phyloP scores from a whole-genome alignment of 2,888 invertebrate genomes.

The Agrochola macilenta region DNA sequence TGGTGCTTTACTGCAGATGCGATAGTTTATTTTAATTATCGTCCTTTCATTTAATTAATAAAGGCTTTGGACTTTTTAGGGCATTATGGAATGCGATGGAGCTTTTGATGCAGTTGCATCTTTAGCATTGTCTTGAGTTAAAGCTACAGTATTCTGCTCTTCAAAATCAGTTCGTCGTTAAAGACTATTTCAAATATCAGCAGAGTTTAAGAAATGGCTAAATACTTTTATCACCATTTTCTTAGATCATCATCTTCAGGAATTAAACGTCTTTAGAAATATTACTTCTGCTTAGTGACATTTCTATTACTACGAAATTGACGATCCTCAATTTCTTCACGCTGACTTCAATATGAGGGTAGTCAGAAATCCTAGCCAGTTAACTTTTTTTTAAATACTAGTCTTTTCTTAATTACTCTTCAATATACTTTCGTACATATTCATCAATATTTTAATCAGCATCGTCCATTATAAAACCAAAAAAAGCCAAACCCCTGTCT shows the following conservation, averaged over 20 bases:
- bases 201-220: too few species aligned
- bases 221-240: not conserved
- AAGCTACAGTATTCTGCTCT: too few species aligned
- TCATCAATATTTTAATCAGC: not conserved
- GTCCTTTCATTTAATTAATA: slow-evolving; percentile 57
- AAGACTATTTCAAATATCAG: too few species aligned
- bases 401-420: not conserved
- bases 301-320: too few species aligned
- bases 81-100: not conserved
- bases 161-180: too few species aligned
- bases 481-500: not conserved
- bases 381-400: not conserved
- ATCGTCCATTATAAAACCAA: not conserved
- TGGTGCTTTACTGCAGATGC: slow-evolving; percentile 76
- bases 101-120: slow-evolving; percentile 8
- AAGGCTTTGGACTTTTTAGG: slow-evolving; percentile 35
- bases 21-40: slow-evolving; percentile 79
- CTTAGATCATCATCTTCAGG: not conserved
- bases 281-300: not conserved
- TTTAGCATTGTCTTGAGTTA: not conserved
- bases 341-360: not conserved
- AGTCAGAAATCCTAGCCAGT: not conserved
- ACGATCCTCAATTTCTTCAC: not conserved
- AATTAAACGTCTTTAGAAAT: not conserved
- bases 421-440: not conserved